Conservation (phyloP, 2,888 invertebrate species). For the Hirtodrosophila confusa region DNA sequence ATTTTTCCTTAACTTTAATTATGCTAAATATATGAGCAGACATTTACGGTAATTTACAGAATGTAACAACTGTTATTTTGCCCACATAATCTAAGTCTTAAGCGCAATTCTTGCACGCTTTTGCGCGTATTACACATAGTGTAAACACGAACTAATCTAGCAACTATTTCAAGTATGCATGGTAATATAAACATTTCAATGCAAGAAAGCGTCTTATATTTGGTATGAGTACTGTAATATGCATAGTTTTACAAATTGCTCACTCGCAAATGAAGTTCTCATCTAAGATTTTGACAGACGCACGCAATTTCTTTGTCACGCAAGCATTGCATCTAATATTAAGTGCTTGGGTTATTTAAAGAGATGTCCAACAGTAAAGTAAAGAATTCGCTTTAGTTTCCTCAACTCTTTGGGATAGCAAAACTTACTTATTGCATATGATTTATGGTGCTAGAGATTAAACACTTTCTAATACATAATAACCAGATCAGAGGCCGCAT, state of each 20-base stretch:
- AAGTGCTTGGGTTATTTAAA: neutral
- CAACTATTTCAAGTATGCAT: too few species aligned
- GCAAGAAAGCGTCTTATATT: too few species aligned
- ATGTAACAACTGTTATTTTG: neutral
- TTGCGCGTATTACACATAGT: too few species aligned
- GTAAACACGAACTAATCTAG: too few species aligned
- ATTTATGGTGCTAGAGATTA: conserved; percentile 54
- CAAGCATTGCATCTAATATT: too few species aligned
- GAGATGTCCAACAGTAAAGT: neutral
- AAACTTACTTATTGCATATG: conserved; percentile 29
- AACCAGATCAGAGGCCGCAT: conserved; percentile 53
- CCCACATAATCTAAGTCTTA: neutral
- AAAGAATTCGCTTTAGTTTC: conserved; percentile 1
- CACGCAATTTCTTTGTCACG: too few species aligned
- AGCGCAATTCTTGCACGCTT: too few species aligned
- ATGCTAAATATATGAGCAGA: conserved; percentile 12
- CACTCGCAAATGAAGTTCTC: too few species aligned
- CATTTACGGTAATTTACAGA: conserved; percentile 27
- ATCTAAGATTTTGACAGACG: too few species aligned
- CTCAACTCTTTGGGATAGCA: neutral
- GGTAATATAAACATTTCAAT: too few species aligned
- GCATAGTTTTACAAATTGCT: too few species aligned
- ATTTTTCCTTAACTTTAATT: conserved; percentile 43
- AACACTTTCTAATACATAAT: conserved; percentile 52
- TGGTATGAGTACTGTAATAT: too few species aligned